phyloP scores from a whole-genome alignment of 2,113 vertebrate genomes.

The Mesoclemmys tuberculata region DNA sequence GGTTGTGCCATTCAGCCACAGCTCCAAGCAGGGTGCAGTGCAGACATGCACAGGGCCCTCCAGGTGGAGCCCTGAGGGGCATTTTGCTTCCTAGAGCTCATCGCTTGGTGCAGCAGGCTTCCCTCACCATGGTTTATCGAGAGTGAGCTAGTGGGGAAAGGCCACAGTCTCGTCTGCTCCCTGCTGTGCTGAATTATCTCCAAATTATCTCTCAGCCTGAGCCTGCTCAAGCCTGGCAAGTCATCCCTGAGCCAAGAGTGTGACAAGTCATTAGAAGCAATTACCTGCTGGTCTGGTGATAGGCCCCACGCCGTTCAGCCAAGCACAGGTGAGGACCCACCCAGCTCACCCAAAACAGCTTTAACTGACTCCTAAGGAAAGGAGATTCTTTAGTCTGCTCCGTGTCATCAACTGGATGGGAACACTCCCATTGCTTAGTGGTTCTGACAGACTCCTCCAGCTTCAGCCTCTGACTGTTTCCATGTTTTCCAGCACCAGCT shows the following conservation, averaged over 20 bases:
- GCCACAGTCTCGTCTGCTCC: neutral
- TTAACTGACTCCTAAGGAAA: neutral
- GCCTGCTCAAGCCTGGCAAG: no score
- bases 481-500: neutral
- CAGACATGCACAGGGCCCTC: neutral
- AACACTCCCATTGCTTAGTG: neutral
- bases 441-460: neutral
- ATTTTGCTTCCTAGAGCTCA: neutral
- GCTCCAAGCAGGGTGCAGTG: neutral
- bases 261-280: no score
- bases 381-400: neutral
- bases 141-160: rapidly evolving
- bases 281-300: no score
- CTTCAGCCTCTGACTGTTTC: neutral
- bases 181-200: neutral
- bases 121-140: neutral
- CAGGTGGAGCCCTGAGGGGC: neutral
- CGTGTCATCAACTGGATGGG: neutral
- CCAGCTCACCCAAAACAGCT: neutral
- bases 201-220: no score
- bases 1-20: neutral
- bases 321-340: neutral
- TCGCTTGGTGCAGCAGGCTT: rapidly evolving
- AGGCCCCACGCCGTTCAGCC: no score
- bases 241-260: no score